These are phyloP conservation scores for Trissolcus basalis DNA, from an alignment of 1,140 invertebrate genomes.

Conservation along the genomic window DNA sequence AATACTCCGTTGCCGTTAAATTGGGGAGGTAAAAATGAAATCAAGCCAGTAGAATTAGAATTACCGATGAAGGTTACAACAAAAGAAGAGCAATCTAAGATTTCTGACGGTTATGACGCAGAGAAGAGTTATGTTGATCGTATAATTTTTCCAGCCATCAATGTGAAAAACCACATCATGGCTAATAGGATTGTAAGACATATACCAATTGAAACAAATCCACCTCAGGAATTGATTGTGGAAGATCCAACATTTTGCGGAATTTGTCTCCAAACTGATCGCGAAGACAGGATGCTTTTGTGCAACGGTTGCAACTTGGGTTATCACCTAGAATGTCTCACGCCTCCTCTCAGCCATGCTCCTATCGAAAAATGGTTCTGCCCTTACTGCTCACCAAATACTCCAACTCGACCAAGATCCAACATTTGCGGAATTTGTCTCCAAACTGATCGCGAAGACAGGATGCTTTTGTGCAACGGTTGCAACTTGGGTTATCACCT, in stretches of 20 bases:
- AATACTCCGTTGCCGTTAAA: constrained; percentile 68
- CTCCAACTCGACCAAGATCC: no score
- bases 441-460: constrained; percentile 86
- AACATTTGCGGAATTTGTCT: constrained; percentile 90
- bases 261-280: constrained; percentile 86
- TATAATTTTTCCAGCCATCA: constrained; percentile 86
- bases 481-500: constrained; percentile 91
- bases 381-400: constrained; percentile 80
- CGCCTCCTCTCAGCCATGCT: constrained; percentile 86
- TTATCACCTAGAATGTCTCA: constrained; percentile 89
- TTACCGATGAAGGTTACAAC: constrained; percentile 40
- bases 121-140: constrained; percentile 88
- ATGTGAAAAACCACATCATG: constrained; percentile 83
- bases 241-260: constrained; percentile 88
- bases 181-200: constrained; percentile 78
- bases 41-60: constrained; percentile 13
- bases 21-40: constrained; percentile 65
- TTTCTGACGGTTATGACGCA: constrained; percentile 65
- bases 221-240: constrained; percentile 67
- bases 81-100: constrained; percentile 9
- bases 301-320: constrained; percentile 93
- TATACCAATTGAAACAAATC: constrained; percentile 79
- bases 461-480: constrained; percentile 91
- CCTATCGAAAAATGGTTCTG: constrained; percentile 93
- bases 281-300: constrained; percentile 91